These are phyloP conservation scores for Nesometra sesokonis DNA, from an alignment of 35 echinoderm and acorn worm genomes.

Conservation along the genomic window DNA sequence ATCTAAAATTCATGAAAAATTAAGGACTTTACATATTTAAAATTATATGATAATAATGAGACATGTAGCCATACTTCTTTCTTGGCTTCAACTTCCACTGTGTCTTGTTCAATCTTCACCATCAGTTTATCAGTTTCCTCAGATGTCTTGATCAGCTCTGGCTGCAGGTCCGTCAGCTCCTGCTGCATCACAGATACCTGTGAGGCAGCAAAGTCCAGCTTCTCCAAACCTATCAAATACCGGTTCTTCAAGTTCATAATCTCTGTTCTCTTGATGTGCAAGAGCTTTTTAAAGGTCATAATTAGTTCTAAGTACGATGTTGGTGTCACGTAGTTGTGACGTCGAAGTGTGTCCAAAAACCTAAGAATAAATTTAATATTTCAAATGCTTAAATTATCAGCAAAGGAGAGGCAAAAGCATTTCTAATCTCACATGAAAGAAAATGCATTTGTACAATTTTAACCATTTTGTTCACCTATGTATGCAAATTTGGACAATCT, in stretches of 20 bases:
- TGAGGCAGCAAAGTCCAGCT: conserved; percentile 81
- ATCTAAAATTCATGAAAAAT: too few relatives aligned
- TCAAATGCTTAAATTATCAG: too few relatives aligned
- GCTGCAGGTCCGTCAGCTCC: conserved; percentile 83
- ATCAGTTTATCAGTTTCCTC: conserved; percentile 82
- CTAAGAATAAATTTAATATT: conserved; percentile 7
- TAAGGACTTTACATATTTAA: too few relatives aligned
- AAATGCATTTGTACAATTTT: too few relatives aligned
- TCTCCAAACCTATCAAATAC: conserved; percentile 84
- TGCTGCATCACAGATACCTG: conserved; percentile 95
- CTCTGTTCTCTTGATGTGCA: conserved; percentile 64
- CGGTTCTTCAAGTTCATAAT: conserved; percentile 75
- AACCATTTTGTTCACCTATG: too few relatives aligned
- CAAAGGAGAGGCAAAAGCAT: too few relatives aligned
- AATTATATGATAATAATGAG: too few relatives aligned
- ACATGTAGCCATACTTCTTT: conserved; percentile 59
- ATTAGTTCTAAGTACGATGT: conserved; percentile 92
- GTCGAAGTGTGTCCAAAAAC: conserved; percentile 63
- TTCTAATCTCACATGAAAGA: too few relatives aligned
- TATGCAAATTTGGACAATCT: too few relatives aligned
- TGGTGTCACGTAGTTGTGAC: conserved; percentile 94
- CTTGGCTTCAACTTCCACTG: conserved; percentile 95
- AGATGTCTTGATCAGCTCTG: conserved; percentile 95
- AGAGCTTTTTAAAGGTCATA: conserved; percentile 86
- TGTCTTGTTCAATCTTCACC: conserved; percentile 92